phyloP scores from a whole-genome alignment of 2,888 invertebrate species.

The Latheticus oryzae region DNA sequence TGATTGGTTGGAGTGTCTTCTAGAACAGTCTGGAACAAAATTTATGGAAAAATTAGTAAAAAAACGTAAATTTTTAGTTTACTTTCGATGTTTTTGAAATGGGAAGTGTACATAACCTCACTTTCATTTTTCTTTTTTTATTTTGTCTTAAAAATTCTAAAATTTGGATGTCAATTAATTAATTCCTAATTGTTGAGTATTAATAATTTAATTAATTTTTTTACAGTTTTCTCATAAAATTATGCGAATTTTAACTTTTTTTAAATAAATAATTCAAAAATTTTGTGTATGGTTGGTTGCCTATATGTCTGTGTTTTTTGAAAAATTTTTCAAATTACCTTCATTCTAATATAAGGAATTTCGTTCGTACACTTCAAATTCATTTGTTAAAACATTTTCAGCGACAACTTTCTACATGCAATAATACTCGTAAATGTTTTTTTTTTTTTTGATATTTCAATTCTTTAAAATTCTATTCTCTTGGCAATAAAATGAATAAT shows the following conservation, averaged over 20 bases:
- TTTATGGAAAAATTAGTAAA: slow-evolving; percentile 18
- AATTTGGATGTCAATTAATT: no score
- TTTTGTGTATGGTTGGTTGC: slow-evolving; percentile 1
- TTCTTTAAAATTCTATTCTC: no score
- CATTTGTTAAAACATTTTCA: no score
- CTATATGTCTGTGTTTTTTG: neutral
- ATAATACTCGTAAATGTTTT: no score
- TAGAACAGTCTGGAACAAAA: slow-evolving; percentile 77
- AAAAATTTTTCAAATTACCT: slow-evolving; percentile 19
- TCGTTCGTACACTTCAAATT: no score
- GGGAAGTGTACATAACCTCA: slow-evolving; percentile 1
- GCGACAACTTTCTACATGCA: no score
- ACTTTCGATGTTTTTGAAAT: neutral
- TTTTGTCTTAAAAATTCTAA: neutral
- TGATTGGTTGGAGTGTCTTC: slow-evolving; percentile 74
- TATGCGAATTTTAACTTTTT: no score
- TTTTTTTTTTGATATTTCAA: no score
- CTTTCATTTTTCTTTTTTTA: slow-evolving; percentile 13
- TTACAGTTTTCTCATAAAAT: no score
- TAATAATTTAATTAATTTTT: neutral
- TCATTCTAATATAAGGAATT: slow-evolving; percentile 33
- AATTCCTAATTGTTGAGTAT: no score
- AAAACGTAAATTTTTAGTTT: slow-evolving; percentile 5
- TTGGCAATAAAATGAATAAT: no score
- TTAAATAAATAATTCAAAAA: no score